Conservation (phyloP, 2,888 invertebrate genomes). For the Dynastes grantii region DNA sequence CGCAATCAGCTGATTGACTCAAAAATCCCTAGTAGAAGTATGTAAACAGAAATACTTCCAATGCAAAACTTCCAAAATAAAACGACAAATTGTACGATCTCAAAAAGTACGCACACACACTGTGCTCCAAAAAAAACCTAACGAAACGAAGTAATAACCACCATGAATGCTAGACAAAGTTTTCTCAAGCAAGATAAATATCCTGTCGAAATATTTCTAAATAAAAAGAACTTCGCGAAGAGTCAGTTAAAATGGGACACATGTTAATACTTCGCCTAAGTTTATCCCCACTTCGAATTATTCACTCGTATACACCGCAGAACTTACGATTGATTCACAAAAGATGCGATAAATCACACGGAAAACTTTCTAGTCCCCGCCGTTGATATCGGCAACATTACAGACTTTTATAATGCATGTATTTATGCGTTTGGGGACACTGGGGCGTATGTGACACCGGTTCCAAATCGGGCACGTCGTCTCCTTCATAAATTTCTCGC, state of each 20-base stretch:
- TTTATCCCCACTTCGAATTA: neutral
- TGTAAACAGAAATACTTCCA: too few species aligned
- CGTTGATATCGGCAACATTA: slow-evolving; percentile 20
- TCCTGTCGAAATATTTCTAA: slow-evolving; percentile 26
- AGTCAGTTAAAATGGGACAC: slow-evolving; percentile 28
- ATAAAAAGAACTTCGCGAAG: slow-evolving; percentile 7
- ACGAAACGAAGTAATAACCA: neutral
- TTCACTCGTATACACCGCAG: neutral
- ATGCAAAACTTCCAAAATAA: too few species aligned
- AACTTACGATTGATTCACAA: slow-evolving; percentile 42
- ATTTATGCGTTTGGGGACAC: slow-evolving; percentile 18
- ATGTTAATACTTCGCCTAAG: slow-evolving; percentile 1
- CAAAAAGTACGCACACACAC: too few species aligned
- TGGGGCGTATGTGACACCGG: neutral
- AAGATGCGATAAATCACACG: slow-evolving; percentile 25
- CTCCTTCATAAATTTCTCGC: slow-evolving; percentile 17
- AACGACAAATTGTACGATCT: too few species aligned
- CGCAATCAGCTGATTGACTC: too few species aligned
- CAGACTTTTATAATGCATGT: slow-evolving; percentile 24
- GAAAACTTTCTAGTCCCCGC: slow-evolving; percentile 30
- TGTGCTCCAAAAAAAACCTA: too few species aligned
- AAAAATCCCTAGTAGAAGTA: too few species aligned
- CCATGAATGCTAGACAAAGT: neutral
- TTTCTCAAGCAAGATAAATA: slow-evolving; percentile 29
- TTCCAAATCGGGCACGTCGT: neutral